phyloP scores from a whole-genome alignment of 1,140 invertebrate species.

The Scaptomyza hsui region DNA sequence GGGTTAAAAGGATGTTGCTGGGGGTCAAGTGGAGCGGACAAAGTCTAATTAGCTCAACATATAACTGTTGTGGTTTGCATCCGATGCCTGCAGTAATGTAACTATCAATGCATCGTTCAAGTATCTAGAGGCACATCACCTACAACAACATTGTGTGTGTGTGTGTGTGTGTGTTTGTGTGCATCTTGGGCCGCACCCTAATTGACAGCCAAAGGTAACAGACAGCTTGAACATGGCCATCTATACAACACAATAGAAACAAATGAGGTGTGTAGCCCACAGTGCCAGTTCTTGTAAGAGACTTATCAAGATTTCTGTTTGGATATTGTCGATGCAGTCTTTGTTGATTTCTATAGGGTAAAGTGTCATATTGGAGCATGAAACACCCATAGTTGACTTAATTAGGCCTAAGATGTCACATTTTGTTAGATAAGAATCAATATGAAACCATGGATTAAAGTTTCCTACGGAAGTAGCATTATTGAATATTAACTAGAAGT shows the following conservation, averaged over 20 bases:
- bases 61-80: neutral
- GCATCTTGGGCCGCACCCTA: neutral
- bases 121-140: neutral
- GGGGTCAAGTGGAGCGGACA: neutral
- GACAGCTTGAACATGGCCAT: neutral
- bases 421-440: neutral
- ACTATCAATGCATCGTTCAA: conserved; percentile 8
- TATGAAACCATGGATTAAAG: neutral
- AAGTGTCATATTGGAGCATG: neutral
- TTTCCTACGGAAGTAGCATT: too few species aligned
- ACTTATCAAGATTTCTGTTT: neutral
- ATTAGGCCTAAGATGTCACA: neutral
- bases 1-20: neutral
- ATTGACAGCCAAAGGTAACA: conserved; percentile 4
- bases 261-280: conserved; percentile 1
- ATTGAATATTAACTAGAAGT: too few species aligned
- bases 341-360: neutral
- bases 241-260: neutral
- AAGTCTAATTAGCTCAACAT: conserved; percentile 2
- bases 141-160: neutral
- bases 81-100: neutral
- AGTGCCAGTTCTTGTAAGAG: neutral
- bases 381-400: neutral
- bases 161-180: neutral
- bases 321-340: neutral